Base-by-base conservation (phyloP, 2,888 invertebrate species). In the Thecocarcelia acutangulata region DNA sequence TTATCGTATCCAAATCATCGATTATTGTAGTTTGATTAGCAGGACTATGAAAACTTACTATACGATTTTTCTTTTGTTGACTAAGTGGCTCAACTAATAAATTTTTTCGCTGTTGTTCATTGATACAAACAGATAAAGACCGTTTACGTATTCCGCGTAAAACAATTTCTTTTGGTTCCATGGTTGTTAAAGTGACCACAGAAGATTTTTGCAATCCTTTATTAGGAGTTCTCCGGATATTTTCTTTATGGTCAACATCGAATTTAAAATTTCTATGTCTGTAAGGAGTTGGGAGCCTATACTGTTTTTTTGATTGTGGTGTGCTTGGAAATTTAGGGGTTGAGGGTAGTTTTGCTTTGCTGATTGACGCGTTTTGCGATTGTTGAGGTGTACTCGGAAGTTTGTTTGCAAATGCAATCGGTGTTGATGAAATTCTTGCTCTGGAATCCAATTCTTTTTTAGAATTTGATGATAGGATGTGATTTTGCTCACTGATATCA, bases 11-110 rank as follows among this genome's bases (percentile, higher is more conserved):
- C 0, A 87, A 79, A 9, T 87, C 87, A 4, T 78, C 84, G 6
- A 87, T 86, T 11, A 74, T 85, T 52, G 75, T 83, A 3, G 84
- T 86, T 68, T 84, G 84, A 70, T 87, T 87, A 0, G 86, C 84
- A 0, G 90, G 89, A 84, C 89, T 89, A 17, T 85, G 83, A 66
- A 90, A 90, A 0, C 86, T 86, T 0, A 90, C 90, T 72, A 37
- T 85, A 85, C 64, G 56, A 66, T 13, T 42, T 63, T 33, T 58
- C 11, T 80, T 83, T 15, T 1, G 15, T 33, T 73, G 54, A 13
- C 28, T 12, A 3, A 21, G 1, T 33, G 61, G 19, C 3, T 33
- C 44, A 24, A 6, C 24, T 17, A 69, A 13, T 0, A 48, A 15
- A 13, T 44, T 54, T 6, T 40, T 40, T 15, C 44, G 40, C 15